phyloP scores from a whole-genome alignment of 2,888 invertebrate genomes.

The Drosophila nr. fundita region DNA sequence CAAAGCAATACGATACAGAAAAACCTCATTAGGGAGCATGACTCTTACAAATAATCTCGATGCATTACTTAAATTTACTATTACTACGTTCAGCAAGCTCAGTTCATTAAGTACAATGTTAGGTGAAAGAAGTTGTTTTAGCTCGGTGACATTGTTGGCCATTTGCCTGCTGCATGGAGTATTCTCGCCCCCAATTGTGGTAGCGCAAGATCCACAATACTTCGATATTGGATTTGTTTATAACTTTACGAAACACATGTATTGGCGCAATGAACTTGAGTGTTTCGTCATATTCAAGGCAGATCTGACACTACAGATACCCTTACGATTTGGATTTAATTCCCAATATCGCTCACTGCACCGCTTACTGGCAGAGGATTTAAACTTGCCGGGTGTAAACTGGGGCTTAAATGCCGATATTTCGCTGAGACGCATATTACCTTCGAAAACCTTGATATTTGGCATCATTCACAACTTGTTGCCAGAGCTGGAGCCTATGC shows the following conservation, averaged over 20 bases:
- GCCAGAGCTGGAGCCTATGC: conserved; percentile 31
- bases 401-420: conserved; percentile 28
- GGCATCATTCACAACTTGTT: conserved; percentile 28
- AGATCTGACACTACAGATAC: not conserved
- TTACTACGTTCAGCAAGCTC: not conserved
- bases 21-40: conserved; percentile 11
- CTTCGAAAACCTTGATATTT: conserved; percentile 24
- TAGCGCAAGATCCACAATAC: not conserved
- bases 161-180: conserved; percentile 4
- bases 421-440: conserved; percentile 7
- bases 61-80: not conserved
- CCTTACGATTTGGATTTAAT: not conserved
- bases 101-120: conserved; percentile 28
- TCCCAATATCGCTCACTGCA: conserved; percentile 26
- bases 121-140: not conserved
- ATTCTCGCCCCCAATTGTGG: not conserved
- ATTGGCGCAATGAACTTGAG: conserved; percentile 13
- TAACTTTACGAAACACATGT: conserved; percentile 17
- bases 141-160: not conserved
- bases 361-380: conserved; percentile 24
- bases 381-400: conserved; percentile 35
- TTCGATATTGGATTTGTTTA: conserved; percentile 24
- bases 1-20: not conserved
- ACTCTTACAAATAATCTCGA: conserved; percentile 1
- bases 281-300: conserved; percentile 29